Percentiles rank a stretch among this genome's conserved stretches.
These are phyloP conservation scores for Nasua narica DNA, from an alignment of 2,797 vertebrate species.

Conservation along the genomic window DNA sequence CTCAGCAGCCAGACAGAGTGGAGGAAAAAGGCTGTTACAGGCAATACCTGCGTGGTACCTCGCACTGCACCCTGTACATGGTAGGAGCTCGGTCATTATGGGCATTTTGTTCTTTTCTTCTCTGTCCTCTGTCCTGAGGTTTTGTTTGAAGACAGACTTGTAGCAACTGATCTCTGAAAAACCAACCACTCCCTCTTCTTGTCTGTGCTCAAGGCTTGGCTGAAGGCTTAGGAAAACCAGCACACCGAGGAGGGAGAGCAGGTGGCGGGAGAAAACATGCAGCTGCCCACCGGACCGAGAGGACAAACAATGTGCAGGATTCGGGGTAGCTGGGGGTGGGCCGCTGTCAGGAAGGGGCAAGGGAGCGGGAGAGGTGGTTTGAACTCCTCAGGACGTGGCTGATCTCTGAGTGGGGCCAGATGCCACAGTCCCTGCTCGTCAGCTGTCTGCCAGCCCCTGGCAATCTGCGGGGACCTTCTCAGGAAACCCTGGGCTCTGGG, in stretches of 20 bases:
- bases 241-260: not conserved
- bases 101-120: not conserved
- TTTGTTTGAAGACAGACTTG: not conserved
- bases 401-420: not conserved
- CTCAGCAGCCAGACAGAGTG: not conserved
- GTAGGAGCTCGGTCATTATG: not conserved
- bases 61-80: not conserved
- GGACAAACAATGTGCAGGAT: not conserved
- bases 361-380: not conserved
- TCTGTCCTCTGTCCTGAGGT: not conserved
- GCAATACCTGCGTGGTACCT: no score
- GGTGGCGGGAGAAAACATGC: not conserved
- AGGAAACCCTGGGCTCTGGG: constrained; percentile 26
- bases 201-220: not conserved
- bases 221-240: not conserved
- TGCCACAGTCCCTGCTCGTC: constrained; percentile 44
- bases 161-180: constrained; percentile 5
- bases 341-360: not conserved
- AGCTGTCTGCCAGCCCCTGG: constrained; percentile 4
- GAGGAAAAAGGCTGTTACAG: not conserved
- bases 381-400: not conserved
- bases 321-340: not conserved
- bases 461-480: not conserved
- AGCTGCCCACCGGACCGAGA: not conserved
- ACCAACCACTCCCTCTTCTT: not conserved